Conservation (phyloP, 1,140 invertebrate species). For the Drosophila watanabei region DNA sequence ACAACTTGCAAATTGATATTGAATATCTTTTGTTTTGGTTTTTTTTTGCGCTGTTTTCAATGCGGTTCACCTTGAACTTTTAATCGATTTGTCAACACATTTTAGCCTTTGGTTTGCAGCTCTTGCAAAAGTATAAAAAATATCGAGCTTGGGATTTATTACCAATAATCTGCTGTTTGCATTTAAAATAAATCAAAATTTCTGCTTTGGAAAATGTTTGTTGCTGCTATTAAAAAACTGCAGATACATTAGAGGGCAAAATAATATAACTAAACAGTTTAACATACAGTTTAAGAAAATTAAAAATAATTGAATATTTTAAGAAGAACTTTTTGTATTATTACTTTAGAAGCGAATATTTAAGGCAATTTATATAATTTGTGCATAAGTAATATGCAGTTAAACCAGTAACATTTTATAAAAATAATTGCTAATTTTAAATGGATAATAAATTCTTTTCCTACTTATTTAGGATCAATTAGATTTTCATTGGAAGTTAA, state of each 20-base stretch:
- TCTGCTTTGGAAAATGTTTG: neutral
- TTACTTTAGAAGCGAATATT: too few species aligned
- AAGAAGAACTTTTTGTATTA: neutral
- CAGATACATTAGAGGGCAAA: too few species aligned
- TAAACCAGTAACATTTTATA: neutral
- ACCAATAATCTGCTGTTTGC: neutral
- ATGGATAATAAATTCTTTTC: neutral
- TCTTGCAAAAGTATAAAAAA: neutral
- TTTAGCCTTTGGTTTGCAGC: neutral
- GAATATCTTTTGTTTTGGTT: neutral
- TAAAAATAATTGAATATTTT: neutral
- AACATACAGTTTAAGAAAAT: too few species aligned
- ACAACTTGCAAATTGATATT: slow-evolving; percentile 9
- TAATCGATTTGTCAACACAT: slow-evolving; percentile 9
- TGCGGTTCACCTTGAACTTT: slow-evolving; percentile 10
- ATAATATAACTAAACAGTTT: rapidly evolving
- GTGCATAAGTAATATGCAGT: neutral
- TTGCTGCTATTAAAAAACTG: too few species aligned
- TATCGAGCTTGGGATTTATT: neutral
- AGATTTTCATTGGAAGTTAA: neutral
- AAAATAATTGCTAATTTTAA: neutral
- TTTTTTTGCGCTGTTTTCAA: neutral
- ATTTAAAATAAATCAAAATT: neutral
- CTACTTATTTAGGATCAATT: too few species aligned
- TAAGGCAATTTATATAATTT: neutral